Percentiles rank a stretch among this genome's conserved stretches.
These are phyloP conservation scores for Bucco capensis DNA, from an alignment of 2,113 vertebrate species.

Conservation along the genomic window DNA sequence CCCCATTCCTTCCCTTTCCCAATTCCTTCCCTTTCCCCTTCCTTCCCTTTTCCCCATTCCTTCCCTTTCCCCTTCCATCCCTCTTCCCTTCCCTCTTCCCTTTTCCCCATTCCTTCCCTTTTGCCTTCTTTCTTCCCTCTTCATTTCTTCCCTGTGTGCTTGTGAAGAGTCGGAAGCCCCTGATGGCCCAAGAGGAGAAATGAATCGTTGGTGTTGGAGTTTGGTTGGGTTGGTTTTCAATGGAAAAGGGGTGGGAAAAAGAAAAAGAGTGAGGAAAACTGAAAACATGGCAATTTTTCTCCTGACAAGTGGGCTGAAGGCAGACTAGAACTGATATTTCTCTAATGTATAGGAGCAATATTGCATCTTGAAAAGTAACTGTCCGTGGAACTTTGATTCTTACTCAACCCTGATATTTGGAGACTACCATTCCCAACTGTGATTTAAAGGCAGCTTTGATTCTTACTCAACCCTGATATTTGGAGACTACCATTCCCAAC, in stretches of 20 bases:
- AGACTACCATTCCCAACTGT: slow-evolving; percentile 44
- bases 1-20: not conserved
- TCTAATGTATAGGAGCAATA: slow-evolving; percentile 13
- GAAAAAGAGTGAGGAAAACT: not conserved
- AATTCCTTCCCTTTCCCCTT: no score
- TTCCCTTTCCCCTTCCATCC: no score
- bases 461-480: slow-evolving; percentile 9
- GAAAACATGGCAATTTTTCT: not conserved
- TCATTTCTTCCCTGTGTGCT: no score
- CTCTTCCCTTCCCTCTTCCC: no score
- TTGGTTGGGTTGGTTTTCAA: not conserved
- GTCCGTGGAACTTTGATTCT: slow-evolving; percentile 12
- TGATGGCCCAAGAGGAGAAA: slow-evolving; percentile 9
- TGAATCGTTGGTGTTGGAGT: slow-evolving; percentile 4
- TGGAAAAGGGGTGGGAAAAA: not conserved
- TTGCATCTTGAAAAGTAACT: slow-evolving; percentile 36
- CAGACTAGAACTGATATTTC: not conserved
- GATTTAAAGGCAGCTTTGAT: slow-evolving; percentile 55
- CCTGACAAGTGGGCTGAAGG: not conserved
- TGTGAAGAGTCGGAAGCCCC: not conserved
- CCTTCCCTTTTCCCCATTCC: no score
- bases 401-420: slow-evolving; percentile 16
- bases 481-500: slow-evolving; percentile 42
- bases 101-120: no score
- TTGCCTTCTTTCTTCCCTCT: no score